Evolutionary conservation across 2,888 invertebrate genomes (phyloP).

Genomic region (Drepanosiphum platanoidis): DNA sequence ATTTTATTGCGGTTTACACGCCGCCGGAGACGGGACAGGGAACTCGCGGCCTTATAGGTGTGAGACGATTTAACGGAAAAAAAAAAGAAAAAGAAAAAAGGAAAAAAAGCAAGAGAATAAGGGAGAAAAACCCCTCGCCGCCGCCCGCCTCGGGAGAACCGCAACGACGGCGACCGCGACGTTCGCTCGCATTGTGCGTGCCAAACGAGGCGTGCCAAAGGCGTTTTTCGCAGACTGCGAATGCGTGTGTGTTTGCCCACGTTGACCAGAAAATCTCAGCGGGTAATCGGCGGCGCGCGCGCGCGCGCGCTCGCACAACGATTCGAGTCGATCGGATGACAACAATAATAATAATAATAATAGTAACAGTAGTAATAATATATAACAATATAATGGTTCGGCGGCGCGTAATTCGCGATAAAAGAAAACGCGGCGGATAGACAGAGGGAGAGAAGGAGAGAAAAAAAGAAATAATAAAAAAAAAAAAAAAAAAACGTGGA

Average conservation of each 20-base stretch:
- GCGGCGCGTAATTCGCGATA: conserved; percentile 25
- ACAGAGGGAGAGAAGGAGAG: neutral
- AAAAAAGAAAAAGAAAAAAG: conserved; percentile 5
- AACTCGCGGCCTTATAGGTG: too few relatives aligned
- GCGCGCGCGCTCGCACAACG: neutral
- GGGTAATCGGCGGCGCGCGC: conserved; percentile 25
- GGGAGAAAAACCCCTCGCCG: too few relatives aligned
- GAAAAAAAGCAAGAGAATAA: neutral
- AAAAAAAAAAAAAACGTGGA: neutral
- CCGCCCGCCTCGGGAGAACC: neutral
- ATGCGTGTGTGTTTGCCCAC: neutral
- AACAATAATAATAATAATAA: neutral
- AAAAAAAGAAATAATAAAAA: conserved; percentile 1
- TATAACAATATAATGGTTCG: conserved; percentile 9
- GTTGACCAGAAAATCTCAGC: conserved; percentile 56
- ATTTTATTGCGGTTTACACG: conserved; percentile 41
- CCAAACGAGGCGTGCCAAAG: conserved; percentile 56
- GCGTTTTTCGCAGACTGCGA: conserved; percentile 45
- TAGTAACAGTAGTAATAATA: neutral
- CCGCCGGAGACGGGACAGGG: too few relatives aligned
- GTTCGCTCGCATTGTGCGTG: conserved; percentile 34
- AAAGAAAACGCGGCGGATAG: conserved; percentile 12
- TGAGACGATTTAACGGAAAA: conserved; percentile 39
- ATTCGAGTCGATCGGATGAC: conserved; percentile 33
- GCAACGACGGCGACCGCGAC: neutral